Conservation (phyloP, 2,113 vertebrate species). For the Phainopepla nitens region DNA sequence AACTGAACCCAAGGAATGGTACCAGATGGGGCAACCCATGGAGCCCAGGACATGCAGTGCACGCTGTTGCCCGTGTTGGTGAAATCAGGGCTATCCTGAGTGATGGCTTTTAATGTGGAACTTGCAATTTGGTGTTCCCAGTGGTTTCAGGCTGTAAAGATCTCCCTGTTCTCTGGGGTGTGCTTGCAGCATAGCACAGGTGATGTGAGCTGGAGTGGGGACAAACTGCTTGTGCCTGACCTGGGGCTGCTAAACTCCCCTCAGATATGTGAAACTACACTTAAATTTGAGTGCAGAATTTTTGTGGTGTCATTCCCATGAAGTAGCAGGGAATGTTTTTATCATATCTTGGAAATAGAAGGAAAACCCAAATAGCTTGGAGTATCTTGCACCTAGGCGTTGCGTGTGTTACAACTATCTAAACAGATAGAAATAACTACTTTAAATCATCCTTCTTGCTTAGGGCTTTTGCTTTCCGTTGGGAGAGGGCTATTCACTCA, state of each 20-base stretch:
- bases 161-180: neutral
- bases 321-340: neutral
- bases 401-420: neutral
- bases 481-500: neutral
- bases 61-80: neutral
- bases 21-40: neutral
- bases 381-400: neutral
- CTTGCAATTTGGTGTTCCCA: neutral
- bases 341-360: neutral
- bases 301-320: neutral
- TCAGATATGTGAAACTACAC: neutral
- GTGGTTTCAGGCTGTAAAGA: neutral
- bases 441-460: neutral
- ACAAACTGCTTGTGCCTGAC: neutral
- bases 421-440: neutral
- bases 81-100: neutral
- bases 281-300: neutral
- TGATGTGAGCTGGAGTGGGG: neutral
- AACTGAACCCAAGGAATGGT: neutral
- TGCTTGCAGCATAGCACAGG: fast-evolving
- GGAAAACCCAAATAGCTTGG: neutral
- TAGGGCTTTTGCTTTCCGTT: neutral
- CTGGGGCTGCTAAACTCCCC: neutral
- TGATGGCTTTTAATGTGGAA: neutral
- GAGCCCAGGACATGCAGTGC: neutral